These are phyloP conservation scores for Phenganax subtilis DNA, from an alignment of 92 coral and sea anemone genomes.

Conservation along the genomic window DNA sequence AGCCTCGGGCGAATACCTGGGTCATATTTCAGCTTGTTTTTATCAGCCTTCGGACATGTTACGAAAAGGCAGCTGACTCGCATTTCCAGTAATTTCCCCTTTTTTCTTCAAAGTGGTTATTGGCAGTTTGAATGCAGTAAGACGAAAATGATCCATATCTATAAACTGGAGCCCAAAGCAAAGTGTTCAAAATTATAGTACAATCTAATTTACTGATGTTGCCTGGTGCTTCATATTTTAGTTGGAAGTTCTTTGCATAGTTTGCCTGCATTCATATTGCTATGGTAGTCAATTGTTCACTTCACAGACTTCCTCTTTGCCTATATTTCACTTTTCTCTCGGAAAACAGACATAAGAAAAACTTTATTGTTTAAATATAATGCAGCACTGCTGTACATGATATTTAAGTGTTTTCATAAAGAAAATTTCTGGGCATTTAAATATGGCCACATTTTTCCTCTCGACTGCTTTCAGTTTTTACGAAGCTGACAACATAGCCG, in stretches of 20 bases:
- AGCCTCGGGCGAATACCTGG: neutral
- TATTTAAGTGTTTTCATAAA: neutral
- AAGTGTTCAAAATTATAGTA: neutral
- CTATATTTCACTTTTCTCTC: neutral
- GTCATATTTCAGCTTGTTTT: neutral
- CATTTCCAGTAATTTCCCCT: constrained; percentile 8
- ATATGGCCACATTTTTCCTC: neutral
- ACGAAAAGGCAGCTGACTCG: neutral
- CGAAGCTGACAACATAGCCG: neutral
- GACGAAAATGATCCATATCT: neutral
- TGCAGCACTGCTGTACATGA: neutral
- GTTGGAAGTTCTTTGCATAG: constrained; percentile 15
- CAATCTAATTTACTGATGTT: neutral
- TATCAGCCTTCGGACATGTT: neutral
- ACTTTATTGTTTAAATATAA: neutral
- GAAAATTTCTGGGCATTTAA: neutral
- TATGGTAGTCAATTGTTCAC: constrained; percentile 15
- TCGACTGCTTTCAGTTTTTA: neutral
- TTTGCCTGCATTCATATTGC: constrained; percentile 7
- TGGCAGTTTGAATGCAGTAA: neutral
- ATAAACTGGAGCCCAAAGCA: neutral
- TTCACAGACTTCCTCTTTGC: neutral
- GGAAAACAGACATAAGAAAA: neutral
- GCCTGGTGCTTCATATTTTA: constrained; percentile 1
- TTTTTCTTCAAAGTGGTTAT: neutral